Percentiles rank a stretch among this genome's conserved stretches.
These are phyloP conservation scores for Yponomeuta evonymella DNA, from an alignment of 2,888 invertebrate species.

Conservation along the genomic window DNA sequence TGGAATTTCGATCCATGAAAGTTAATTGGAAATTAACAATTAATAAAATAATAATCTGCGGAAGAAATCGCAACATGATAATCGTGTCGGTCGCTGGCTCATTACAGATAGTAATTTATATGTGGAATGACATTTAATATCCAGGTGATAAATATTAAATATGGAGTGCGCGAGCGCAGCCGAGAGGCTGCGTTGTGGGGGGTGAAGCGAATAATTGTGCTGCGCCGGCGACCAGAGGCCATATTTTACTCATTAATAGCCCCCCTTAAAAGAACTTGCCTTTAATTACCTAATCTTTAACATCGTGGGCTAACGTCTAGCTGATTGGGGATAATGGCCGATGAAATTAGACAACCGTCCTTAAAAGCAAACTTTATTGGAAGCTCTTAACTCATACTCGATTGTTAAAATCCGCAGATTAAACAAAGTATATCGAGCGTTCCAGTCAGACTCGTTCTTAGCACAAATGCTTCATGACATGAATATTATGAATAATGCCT, in stretches of 20 bases:
- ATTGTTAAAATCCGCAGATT: neutral
- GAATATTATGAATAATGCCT: neutral
- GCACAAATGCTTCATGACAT: neutral
- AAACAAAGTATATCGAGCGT: neutral
- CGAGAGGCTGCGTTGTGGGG: conserved; percentile 47
- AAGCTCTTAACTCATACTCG: conserved; percentile 1
- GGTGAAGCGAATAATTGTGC: conserved; percentile 49
- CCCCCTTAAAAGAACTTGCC: conserved; percentile 60
- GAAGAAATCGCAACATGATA: conserved; percentile 35
- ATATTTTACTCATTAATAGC: conserved; percentile 60
- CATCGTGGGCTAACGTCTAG: conserved; percentile 47
- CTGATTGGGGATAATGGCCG: conserved; percentile 30
- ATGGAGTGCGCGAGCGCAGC: conserved; percentile 32
- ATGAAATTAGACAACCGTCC: conserved; percentile 33
- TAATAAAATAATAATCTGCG: conserved; percentile 39
- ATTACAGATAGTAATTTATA: conserved; percentile 53
- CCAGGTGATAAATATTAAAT: conserved; percentile 52
- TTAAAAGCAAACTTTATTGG: conserved; percentile 20
- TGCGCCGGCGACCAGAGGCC: conserved; percentile 33
- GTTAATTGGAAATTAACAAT: conserved; percentile 39
- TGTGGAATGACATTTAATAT: conserved; percentile 59
- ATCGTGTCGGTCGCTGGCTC: conserved; percentile 37
- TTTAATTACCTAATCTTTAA: conserved; percentile 66
- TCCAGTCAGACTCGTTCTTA: neutral
- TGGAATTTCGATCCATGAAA: conserved; percentile 15